Evolutionary conservation across 2,113 vertebrate genomes (phyloP), one percentile per base, ranked within the genome.

Genomic region (Globicephala melas): DNA sequence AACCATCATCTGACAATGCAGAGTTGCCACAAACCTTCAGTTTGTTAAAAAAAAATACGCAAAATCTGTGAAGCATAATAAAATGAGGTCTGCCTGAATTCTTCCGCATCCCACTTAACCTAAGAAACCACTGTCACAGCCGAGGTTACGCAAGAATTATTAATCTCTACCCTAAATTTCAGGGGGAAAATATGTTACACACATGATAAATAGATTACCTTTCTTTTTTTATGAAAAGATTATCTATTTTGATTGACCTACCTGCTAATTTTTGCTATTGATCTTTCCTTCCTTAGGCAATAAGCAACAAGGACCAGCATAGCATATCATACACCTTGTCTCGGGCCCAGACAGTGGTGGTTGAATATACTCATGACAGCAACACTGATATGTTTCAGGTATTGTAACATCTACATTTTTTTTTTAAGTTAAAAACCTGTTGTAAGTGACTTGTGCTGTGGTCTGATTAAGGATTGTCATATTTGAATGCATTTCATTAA

Each of bases 251-350:
- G n/a, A 68, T 86, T 94, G 44, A 70, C 23, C 60, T 96, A 15
- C 38, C 33, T 63, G 44, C 96, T 97, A 65, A 96, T 76, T 81
- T 95, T 94, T 95, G 50, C 60, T 84, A 20, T 96, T 97, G 74
- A 79, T 87, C 2, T 96, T 97, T 96, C 97, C 94, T 97, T 92
- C 82, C 67, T 0, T 62, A 99, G 99, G 99, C 99, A 98, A 99
- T 99, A 99, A 99, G 99, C 98, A 99, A 99, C 98, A 99, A 99
- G 98, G 99, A 99, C 99, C 99, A 99, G 99, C 99, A 99, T 98
- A 99, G 99, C 98, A 99, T 99, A 99, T 99, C 99, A 8, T 99
- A 99, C 79, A 99, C 99, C 44, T 98, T 99, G 97, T 99, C 99
- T 97, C 99, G 99, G 97, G 99, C 98, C 71, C 99, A 99, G 98